phyloP scores from a whole-genome alignment of 2,888 invertebrate species.

The Nomada goodeniana region DNA sequence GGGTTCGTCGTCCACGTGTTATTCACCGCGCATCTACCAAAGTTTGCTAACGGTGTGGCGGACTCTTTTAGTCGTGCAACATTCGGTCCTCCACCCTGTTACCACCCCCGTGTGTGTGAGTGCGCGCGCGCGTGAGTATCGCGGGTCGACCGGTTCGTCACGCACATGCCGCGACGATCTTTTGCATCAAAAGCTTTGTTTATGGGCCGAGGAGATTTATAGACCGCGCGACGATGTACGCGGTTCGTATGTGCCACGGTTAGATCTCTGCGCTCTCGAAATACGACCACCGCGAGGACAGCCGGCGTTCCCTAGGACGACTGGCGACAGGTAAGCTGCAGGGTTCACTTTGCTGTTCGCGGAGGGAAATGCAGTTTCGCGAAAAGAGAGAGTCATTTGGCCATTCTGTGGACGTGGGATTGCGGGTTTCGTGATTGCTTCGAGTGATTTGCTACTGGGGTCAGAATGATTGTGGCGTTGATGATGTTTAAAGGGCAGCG shows the following conservation, averaged over 20 bases:
- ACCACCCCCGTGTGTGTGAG: slow-evolving; percentile 31
- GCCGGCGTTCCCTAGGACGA: neutral
- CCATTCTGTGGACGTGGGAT: too few relatives aligned
- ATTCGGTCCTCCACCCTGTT: slow-evolving; percentile 37
- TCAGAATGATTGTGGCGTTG: too few relatives aligned
- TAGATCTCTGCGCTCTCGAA: slow-evolving; percentile 69
- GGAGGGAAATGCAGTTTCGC: too few relatives aligned
- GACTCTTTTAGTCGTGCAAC: slow-evolving; percentile 47
- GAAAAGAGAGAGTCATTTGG: too few relatives aligned
- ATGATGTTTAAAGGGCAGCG: too few relatives aligned
- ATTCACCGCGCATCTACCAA: neutral
- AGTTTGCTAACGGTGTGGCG: slow-evolving; percentile 63
- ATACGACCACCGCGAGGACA: slow-evolving; percentile 30
- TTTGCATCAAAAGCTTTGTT: slow-evolving; percentile 83
- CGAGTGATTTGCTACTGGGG: too few relatives aligned
- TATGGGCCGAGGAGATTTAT: slow-evolving; percentile 81
- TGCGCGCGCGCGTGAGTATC: slow-evolving; percentile 26
- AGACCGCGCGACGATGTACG: slow-evolving; percentile 75
- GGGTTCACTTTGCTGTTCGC: too few relatives aligned
- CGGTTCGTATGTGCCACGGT: slow-evolving; percentile 68
- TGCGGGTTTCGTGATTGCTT: too few relatives aligned
- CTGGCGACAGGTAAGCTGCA: slow-evolving; percentile 34
- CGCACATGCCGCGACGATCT: slow-evolving; percentile 82
- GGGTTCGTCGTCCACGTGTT: too few relatives aligned
- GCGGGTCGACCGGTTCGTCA: slow-evolving; percentile 75